These are phyloP conservation scores for Tetragonula clypearis DNA, from an alignment of 1,140 invertebrate species.

Conservation along the genomic window DNA sequence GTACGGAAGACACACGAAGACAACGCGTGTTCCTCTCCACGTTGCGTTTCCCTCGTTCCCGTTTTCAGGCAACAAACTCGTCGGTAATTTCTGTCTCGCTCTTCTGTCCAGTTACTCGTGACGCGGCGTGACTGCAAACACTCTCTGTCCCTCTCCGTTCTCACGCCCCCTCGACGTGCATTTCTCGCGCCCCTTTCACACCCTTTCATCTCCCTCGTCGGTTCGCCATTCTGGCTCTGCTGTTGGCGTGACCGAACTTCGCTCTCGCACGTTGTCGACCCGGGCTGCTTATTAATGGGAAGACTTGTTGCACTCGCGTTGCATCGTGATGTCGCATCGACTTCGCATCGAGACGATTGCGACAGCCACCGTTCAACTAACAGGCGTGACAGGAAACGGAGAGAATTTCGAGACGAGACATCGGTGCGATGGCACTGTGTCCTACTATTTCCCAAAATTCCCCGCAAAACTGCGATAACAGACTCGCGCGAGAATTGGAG, in stretches of 20 bases:
- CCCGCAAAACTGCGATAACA: no score
- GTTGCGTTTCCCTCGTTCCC: slow-evolving; percentile 35
- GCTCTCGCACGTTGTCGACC: slow-evolving; percentile 14
- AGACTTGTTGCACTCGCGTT: slow-evolving; percentile 57
- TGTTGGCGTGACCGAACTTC: slow-evolving; percentile 43
- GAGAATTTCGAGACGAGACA: no score
- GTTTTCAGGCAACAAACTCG: slow-evolving; percentile 21
- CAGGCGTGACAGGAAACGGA: neutral
- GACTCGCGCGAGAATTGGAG: no score
- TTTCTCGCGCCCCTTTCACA: neutral
- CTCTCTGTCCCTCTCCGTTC: neutral
- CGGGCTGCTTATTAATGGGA: slow-evolving; percentile 56
- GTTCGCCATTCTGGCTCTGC: neutral
- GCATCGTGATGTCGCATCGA: slow-evolving; percentile 1
- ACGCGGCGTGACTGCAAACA: neutral
- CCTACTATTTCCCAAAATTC: no score
- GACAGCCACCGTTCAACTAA: neutral
- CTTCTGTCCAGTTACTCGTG: slow-evolving; percentile 23
- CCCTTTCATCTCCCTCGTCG: slow-evolving; percentile 9
- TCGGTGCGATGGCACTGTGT: no score
- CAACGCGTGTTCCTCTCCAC: neutral
- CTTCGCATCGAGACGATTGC: neutral
- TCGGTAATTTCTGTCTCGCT: slow-evolving; percentile 23
- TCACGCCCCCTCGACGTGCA: neutral
- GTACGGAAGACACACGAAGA: slow-evolving; percentile 1